Percentiles rank a stretch among this genome's conserved stretches.
Evolutionary conservation across 2,888 invertebrate genomes (phyloP).

Genomic region (Tuta absoluta): DNA sequence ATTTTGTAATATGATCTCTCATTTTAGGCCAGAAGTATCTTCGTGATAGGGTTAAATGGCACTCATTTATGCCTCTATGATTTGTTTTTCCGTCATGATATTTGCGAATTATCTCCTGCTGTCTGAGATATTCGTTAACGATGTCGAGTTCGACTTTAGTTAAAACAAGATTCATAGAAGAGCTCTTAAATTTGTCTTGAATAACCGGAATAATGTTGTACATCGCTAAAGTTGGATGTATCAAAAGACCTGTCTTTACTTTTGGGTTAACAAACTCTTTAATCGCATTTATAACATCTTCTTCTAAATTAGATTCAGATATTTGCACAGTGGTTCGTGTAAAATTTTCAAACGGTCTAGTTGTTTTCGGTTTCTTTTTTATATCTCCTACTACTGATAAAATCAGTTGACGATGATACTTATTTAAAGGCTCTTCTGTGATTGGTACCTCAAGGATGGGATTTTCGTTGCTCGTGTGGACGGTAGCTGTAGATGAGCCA

Average conservation of each 20-base stretch:
- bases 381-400: neutral
- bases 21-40: slow-evolving; percentile 11
- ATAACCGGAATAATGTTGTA: neutral
- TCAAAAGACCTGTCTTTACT: neutral
- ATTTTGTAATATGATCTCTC: slow-evolving; percentile 1
- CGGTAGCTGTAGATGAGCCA: neutral
- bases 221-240: neutral
- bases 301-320: neutral
- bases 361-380: neutral
- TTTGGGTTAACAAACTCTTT: neutral
- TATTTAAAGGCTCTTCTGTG: neutral
- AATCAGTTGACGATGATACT: neutral
- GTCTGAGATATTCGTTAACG: neutral
- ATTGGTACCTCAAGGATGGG: neutral
- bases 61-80: neutral
- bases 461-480: slow-evolving; percentile 7
- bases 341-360: slow-evolving; percentile 1
- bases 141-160: slow-evolving; percentile 6
- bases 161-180: slow-evolving; percentile 4
- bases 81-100: slow-evolving; percentile 18
- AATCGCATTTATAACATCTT: neutral
- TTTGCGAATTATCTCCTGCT: slow-evolving; percentile 3
- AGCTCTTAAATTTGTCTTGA: slow-evolving; percentile 6
- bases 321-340: neutral
- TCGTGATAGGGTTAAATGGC: neutral